Evolutionary conservation across 2,888 invertebrate species (phyloP), one percentile per base, ranked within the genome.

Genomic region (Ceraclea dissimilis): DNA sequence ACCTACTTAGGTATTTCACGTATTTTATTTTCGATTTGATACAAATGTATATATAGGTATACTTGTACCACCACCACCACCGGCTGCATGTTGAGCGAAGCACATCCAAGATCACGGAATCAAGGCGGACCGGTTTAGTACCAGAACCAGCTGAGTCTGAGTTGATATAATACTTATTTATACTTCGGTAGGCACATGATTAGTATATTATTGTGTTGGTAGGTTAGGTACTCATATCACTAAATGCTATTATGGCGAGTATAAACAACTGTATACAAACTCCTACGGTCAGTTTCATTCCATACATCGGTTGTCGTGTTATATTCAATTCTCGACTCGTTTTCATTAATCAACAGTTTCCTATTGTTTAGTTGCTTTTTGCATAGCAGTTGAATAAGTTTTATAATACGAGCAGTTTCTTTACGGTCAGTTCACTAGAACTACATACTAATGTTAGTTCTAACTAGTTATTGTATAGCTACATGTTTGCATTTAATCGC

Each of bases 61-160:
- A 26, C 10, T 26, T 26, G 10, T 26, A 26, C 10, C 4, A 10
- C 26, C 26, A 26, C 10, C 10, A 10, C 26, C 26, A 26, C 10
- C 10, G 26, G 26, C 5, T 10, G 10, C 10, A 10, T 6, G 26
- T 26, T 26, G 26, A 26, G 26, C 26, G 26, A 26, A 26, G 26
- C 26, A 26, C 26, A 26, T 26, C 26, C 26, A 26, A 26, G n/a
- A 26, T 26, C 26, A 26, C 26, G 26, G 26, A 26, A 39, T 16
- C 39, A 39, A 39, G 39, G 39, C 39, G 39, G 39, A 39, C 39
- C 39, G 39, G 39, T 39, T 39, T 39, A 16, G 16, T 39, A 39
- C 39, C 39, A 5, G 39, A 26, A 26, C 26, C 26, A 26, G 4
- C 10, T n/a, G 5, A 26, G 26, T 10, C 26, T 26, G 26, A 6